Conservation (phyloP, 1,140 invertebrate genomes). For the Magallana gigas region DNA sequence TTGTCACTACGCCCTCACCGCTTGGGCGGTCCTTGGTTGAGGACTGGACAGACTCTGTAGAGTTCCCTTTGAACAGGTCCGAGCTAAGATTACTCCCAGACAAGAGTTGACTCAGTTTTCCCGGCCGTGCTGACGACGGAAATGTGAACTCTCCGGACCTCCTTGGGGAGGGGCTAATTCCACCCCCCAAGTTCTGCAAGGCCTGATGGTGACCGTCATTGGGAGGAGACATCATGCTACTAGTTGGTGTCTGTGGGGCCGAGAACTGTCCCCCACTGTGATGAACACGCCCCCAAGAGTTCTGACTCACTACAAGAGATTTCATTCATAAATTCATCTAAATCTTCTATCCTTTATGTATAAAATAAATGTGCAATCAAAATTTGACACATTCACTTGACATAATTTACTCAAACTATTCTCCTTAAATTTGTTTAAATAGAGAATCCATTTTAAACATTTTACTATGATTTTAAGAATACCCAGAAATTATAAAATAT, state of each 20-base stretch:
- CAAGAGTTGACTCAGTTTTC: constrained; percentile 70
- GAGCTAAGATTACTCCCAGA: background rate
- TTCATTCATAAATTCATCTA: too few species aligned
- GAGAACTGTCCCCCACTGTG: constrained; percentile 40
- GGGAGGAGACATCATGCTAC: constrained; percentile 47
- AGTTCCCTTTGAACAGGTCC: background rate
- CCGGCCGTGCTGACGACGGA: constrained; percentile 49
- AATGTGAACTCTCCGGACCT: constrained; percentile 36
- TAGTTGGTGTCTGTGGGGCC: constrained; percentile 41
- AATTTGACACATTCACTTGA: too few species aligned
- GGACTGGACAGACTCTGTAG: constrained; percentile 17
- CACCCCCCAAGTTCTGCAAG: constrained; percentile 52
- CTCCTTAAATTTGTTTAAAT: too few species aligned
- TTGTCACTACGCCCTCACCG: constrained; percentile 46
- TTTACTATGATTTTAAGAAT: too few species aligned
- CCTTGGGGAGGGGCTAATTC: background rate
- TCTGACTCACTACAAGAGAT: constrained; percentile 38
- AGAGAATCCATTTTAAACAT: too few species aligned
- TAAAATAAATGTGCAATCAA: too few species aligned
- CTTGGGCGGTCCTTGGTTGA: constrained; percentile 48
- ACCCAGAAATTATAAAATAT: too few species aligned
- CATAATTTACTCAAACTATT: too few species aligned
- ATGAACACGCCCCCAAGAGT: constrained; percentile 50
- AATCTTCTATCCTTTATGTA: too few species aligned
- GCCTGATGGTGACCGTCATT: constrained; percentile 57